Conservation (phyloP, 2,797 vertebrate genomes). For the Synanceia verrucosa region DNA sequence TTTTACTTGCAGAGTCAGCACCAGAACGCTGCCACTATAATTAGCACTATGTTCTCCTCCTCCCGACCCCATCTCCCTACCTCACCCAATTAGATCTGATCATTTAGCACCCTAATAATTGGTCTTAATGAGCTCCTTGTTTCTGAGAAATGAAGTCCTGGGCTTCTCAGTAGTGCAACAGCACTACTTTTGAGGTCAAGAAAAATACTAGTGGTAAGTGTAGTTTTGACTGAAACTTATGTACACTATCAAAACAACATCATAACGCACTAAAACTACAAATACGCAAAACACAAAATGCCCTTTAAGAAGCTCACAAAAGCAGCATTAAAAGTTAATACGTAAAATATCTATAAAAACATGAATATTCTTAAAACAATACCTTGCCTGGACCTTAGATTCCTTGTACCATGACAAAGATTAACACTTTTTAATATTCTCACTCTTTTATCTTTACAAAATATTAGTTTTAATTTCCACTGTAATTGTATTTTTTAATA, state of each 20-base stretch:
- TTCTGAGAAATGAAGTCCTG: constrained; percentile 63
- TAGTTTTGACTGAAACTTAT: constrained; percentile 41
- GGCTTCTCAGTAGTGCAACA: constrained; percentile 54
- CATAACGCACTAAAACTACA: constrained; percentile 70
- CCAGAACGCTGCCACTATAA: constrained; percentile 39
- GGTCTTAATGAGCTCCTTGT: constrained; percentile 58
- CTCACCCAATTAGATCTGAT: constrained; percentile 31
- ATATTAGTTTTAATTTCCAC: constrained; percentile 28
- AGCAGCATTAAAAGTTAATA: constrained; percentile 76
- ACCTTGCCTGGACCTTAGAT: constrained; percentile 53
- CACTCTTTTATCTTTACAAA: constrained; percentile 55
- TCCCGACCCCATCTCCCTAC: constrained; percentile 22
- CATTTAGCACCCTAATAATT: constrained; percentile 57
- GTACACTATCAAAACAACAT: constrained; percentile 71
- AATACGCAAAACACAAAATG: constrained; percentile 79
- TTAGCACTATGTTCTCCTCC: constrained; percentile 34
- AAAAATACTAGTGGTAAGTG: constrained; percentile 62
- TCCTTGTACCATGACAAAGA: constrained; percentile 60
- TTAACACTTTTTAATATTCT: constrained; percentile 57
- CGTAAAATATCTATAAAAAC: constrained; percentile 77
- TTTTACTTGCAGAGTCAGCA: constrained; percentile 42
- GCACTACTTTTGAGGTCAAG: constrained; percentile 65
- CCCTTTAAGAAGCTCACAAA: constrained; percentile 75
- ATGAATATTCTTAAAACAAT: constrained; percentile 70
- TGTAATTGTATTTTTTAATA: constrained; percentile 13